These are phyloP conservation scores for Maconellicoccus hirsutus DNA, from an alignment of 1,140 invertebrate genomes.

Conservation along the genomic window DNA sequence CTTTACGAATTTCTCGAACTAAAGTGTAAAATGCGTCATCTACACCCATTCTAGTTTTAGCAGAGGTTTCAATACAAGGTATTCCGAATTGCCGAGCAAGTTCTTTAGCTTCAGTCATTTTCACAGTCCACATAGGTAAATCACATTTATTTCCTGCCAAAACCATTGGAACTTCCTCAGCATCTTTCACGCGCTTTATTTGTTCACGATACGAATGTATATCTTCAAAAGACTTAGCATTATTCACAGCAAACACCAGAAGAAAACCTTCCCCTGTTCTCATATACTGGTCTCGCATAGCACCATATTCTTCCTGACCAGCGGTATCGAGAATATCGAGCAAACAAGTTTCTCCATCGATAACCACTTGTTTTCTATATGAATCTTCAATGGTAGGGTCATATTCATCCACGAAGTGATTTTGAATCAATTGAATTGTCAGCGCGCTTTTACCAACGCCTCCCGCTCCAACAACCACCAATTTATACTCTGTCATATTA, in stretches of 20 bases:
- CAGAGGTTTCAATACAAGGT: conserved; percentile 97
- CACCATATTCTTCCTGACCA: conserved; percentile 86
- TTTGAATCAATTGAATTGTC: conserved; percentile 98
- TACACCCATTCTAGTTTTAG: conserved; percentile 94
- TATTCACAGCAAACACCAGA: conserved; percentile 59
- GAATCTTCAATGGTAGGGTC: conserved; percentile 92
- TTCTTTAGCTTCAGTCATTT: conserved; percentile 66
- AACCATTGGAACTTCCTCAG: conserved; percentile 93
- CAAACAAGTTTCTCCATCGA: conserved; percentile 96
- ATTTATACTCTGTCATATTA: conserved; percentile 11
- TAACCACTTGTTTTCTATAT: conserved; percentile 97
- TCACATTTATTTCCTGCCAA: conserved; percentile 99
- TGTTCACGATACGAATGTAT: conserved; percentile 82
- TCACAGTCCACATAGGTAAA: conserved; percentile 64
- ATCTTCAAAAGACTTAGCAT: conserved; percentile 65
- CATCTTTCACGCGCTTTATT: conserved; percentile 89
- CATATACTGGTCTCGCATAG: conserved; percentile 97
- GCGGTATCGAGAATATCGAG: conserved; percentile 98
- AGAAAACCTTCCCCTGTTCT: conserved; percentile 95
- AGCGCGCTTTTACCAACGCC: conserved; percentile 99
- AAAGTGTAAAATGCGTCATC: conserved; percentile 98
- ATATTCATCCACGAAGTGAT: conserved; percentile 97
- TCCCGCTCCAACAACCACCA: conserved; percentile 59
- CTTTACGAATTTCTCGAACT: conserved; percentile 74
- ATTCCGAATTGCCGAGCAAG: conserved; percentile 82